Conservation (phyloP, 2,113 vertebrate species). For the Brachionichthys hirsutus region DNA sequence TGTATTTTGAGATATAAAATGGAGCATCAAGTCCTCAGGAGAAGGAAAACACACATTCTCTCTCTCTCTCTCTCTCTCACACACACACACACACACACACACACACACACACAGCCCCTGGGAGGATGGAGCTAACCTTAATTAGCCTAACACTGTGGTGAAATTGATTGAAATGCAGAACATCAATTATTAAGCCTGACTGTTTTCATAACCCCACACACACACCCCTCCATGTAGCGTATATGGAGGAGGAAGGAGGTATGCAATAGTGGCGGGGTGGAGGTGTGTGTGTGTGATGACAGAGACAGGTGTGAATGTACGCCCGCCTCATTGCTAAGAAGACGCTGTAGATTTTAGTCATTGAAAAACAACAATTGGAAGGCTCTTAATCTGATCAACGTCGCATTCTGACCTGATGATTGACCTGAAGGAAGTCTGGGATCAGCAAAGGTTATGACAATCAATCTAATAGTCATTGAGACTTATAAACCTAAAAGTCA, state of each 20-base stretch:
- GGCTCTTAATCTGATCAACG: too few relatives aligned
- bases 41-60: slow-evolving; percentile 59
- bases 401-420: too few relatives aligned
- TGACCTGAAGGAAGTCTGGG: too few relatives aligned
- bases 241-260: slow-evolving; percentile 64
- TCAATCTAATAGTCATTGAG: too few relatives aligned
- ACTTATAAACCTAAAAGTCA: too few relatives aligned
- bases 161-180: slow-evolving; percentile 89
- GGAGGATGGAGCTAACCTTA: slow-evolving; percentile 93
- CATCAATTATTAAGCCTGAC: slow-evolving; percentile 88
- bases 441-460: too few relatives aligned
- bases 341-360: too few relatives aligned
- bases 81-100: slow-evolving; percentile 34
- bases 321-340: background rate
- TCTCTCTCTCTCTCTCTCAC: slow-evolving; percentile 75
- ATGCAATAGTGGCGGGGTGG: slow-evolving; percentile 44
- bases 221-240: slow-evolving; percentile 72
- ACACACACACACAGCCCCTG: slow-evolving; percentile 87
- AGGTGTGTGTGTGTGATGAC: slow-evolving; percentile 51
- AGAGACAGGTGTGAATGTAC: slow-evolving; percentile 35
- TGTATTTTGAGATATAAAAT: slow-evolving; percentile 72
- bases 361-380: too few relatives aligned
- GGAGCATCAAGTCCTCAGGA: slow-evolving; percentile 68
- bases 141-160: slow-evolving; percentile 92
- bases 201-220: slow-evolving; percentile 75